These are phyloP conservation scores for Diprion similis DNA, from an alignment of 1,140 invertebrate species.

Conservation along the genomic window DNA sequence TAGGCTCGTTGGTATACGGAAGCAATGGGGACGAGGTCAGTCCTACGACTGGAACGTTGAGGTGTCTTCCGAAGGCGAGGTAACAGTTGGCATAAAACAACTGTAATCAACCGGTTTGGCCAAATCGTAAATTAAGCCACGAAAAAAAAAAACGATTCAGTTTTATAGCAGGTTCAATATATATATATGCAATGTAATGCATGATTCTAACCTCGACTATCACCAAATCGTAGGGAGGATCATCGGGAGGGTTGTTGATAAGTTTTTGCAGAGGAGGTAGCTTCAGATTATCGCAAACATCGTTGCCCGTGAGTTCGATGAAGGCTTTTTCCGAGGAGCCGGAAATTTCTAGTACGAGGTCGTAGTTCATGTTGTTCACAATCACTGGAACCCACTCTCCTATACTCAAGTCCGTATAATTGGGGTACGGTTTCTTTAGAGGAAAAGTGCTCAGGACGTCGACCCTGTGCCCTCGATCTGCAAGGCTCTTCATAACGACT, in stretches of 20 bases:
- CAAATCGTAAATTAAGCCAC: too few relatives aligned
- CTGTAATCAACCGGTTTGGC: conserved; percentile 19
- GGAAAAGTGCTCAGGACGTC: conserved; percentile 63
- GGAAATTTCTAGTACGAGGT: background rate
- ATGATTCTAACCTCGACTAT: conserved; percentile 19
- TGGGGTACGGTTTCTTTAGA: conserved; percentile 40
- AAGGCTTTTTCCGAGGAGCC: background rate
- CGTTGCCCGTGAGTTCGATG: background rate
- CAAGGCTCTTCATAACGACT: conserved; percentile 61
- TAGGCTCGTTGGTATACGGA: conserved; percentile 29
- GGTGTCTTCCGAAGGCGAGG: conserved; percentile 26
- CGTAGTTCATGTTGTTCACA: conserved; percentile 36
- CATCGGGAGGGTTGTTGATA: conserved; percentile 12
- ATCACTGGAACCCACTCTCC: conserved; percentile 32
- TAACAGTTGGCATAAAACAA: conserved; percentile 37
- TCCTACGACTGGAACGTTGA: conserved; percentile 33
- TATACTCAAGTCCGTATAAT: conserved; percentile 48
- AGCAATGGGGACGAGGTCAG: conserved; percentile 29
- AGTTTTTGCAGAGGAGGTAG: conserved; percentile 18
- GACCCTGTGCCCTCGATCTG: conserved; percentile 62
- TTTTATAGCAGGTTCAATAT: too few relatives aligned
- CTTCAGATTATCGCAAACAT: background rate
- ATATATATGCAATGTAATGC: too few relatives aligned
- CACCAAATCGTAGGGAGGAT: conserved; percentile 25
- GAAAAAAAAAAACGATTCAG: too few relatives aligned